Evolutionary conservation across 2,797 vertebrate species (phyloP), one percentile per base, ranked within the genome.

Genomic region (Pampus argenteus): DNA sequence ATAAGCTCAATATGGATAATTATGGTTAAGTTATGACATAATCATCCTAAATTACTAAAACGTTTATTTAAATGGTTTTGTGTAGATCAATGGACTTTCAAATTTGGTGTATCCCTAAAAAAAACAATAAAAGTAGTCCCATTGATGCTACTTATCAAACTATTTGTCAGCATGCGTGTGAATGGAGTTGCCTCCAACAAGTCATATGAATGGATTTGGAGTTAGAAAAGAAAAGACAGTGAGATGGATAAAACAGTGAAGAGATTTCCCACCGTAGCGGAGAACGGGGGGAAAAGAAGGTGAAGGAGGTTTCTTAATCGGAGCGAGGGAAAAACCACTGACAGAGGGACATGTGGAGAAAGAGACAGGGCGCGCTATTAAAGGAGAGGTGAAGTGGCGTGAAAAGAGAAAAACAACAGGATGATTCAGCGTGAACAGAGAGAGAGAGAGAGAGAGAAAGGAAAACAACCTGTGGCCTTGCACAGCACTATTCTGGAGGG

Each of bases 401-500:
- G 87, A 86, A 89, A 81, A 63, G 78, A 55, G 84, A 79, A 79
- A 86, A 91, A 90, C 89, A 90, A 89, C 76, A 76, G 56, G 86
- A 86, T 88, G 90, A 92, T 90, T 87, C 84, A 73, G 77, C 66
- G 79, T 89, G 90, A 91, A 85, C 82, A 54, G 66, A 78, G 78
- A 81, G 70, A 48, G 51, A 85, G 83, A 54, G 66, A 78, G 78
- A 81, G 70, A 48, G 51, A 66, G 65, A 61, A 71, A 76, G 82
- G 76, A 87, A 91, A 90, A 91, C 91, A 89, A 93, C 89, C 88
- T 88, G 87, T 91, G 84, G 89, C 86, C 82, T 84, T n/a, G 31
- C 84, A 78, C 69, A 47, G 52, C 83, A 25, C 74, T 10, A 63
- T 77, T 90, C 84, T 50, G 44, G 64, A 64, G 88, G 71, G 84